Conservation (phyloP, 2,888 invertebrate genomes). For the Troglohyphantes excavatus region DNA sequence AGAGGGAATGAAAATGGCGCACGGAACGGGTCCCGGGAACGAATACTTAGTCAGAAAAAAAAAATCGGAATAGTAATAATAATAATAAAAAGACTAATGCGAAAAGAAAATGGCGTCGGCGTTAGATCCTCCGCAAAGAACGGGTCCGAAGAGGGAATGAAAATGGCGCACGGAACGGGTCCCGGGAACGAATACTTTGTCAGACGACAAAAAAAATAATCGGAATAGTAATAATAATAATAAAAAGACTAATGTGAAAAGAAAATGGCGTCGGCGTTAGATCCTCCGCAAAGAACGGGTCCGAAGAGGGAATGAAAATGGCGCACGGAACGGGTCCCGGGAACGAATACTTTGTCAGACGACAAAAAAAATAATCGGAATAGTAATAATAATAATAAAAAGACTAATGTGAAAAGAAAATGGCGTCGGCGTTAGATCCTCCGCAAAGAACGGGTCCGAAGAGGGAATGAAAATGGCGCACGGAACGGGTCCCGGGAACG, state of each 20-base stretch:
- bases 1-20: background rate
- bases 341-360: constrained; percentile 58
- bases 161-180: too few relatives aligned
- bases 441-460: background rate
- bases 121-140: constrained; percentile 5
- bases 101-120: constrained; percentile 14
- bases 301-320: background rate
- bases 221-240: constrained; percentile 34
- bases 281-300: background rate
- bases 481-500: constrained; percentile 1
- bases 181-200: constrained; percentile 48
- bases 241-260: background rate
- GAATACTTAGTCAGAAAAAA: constrained; percentile 53
- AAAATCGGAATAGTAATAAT: constrained; percentile 36
- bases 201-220: constrained; percentile 53
- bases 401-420: constrained; percentile 18
- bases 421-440: constrained; percentile 15
- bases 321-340: background rate
- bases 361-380: constrained; percentile 44
- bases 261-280: constrained; percentile 30
- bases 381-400: constrained; percentile 16
- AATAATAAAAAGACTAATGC: constrained; percentile 3
- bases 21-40: background rate
- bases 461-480: background rate
- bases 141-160: background rate